A percentile compares a stretch with the other conserved stretches of the same genome.
These are phyloP conservation scores for Stenopsyche tienmushanensis DNA, from an alignment of 1,140 invertebrate species.

Conservation along the genomic window DNA sequence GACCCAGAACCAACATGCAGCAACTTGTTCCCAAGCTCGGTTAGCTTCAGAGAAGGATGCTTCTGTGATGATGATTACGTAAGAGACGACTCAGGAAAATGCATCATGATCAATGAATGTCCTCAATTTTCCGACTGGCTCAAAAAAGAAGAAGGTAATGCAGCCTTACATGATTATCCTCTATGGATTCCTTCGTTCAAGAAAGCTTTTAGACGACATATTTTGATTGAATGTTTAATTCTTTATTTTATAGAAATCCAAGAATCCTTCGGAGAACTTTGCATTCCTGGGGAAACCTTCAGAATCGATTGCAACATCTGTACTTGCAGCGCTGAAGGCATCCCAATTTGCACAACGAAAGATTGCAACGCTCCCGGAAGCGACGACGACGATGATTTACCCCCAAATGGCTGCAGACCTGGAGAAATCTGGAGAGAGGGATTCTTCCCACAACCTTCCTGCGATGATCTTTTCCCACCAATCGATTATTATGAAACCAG, in stretches of 20 bases:
- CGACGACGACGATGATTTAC: neutral
- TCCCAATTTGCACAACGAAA: constrained; percentile 45
- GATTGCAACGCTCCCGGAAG: neutral
- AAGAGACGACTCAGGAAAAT: constrained; percentile 14
- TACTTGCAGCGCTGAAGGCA: constrained; percentile 45
- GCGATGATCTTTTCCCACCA: constrained; percentile 1
- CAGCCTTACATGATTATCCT: no score
- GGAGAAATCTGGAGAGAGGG: neutral
- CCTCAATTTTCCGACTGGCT: neutral
- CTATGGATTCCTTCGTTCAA: no score
- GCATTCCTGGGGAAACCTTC: constrained; percentile 48
- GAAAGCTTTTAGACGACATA: no score
- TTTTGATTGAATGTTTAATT: no score
- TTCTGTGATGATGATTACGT: constrained; percentile 3
- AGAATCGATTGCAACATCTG: constrained; percentile 53
- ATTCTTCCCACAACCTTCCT: constrained; percentile 4
- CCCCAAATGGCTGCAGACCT: neutral
- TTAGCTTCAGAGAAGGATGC: constrained; percentile 8
- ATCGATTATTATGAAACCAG: neutral
- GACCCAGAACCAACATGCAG: constrained; percentile 10
- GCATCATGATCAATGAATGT: neutral
- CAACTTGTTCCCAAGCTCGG: neutral
- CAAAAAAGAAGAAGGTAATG: neutral
- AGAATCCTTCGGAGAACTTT: constrained; percentile 24
- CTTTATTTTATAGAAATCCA: neutral